Evolutionary conservation across 2,888 invertebrate species (phyloP).

Genomic region (Arrhopalites spinosus): DNA sequence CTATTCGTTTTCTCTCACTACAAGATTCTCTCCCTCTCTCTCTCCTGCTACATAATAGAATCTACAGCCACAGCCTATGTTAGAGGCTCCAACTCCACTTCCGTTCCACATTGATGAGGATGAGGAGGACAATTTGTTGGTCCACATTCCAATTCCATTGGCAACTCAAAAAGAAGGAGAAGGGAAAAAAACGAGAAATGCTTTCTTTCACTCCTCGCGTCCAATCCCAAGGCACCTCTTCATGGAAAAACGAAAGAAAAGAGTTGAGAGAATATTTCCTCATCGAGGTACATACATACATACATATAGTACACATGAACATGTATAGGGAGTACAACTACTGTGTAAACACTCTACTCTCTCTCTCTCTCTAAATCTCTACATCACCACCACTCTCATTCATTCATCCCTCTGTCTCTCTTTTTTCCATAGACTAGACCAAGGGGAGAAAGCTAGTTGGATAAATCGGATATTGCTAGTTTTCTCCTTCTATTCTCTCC

Average conservation of each 20-base stretch:
- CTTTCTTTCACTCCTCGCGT: constrained; percentile 13
- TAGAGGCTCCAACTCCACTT: constrained; percentile 20
- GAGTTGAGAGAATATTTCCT: constrained; percentile 19
- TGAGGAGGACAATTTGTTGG: constrained; percentile 39
- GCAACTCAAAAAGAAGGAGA: not conserved
- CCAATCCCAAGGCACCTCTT: constrained; percentile 32
- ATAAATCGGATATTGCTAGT: not conserved
- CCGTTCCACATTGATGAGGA: constrained; percentile 42
- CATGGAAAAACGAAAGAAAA: constrained; percentile 14
- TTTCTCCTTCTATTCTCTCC: too few relatives aligned
- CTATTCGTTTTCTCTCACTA: too few relatives aligned
- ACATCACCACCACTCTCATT: not conserved
- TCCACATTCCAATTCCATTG: constrained; percentile 38
- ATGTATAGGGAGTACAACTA: not conserved
- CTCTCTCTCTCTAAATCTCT: not conserved
- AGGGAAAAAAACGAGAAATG: constrained; percentile 12
- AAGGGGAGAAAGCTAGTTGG: not conserved
- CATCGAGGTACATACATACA: not conserved
- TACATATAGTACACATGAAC: not conserved
- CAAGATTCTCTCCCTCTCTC: not conserved
- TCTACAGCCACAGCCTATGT: not conserved
- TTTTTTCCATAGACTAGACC: not conserved
- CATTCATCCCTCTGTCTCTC: not conserved
- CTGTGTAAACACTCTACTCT: too few relatives aligned
- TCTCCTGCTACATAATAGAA: not conserved